phyloP scores from a whole-genome alignment of 2,113 vertebrate species.

The Chlorodrepanis virens region DNA sequence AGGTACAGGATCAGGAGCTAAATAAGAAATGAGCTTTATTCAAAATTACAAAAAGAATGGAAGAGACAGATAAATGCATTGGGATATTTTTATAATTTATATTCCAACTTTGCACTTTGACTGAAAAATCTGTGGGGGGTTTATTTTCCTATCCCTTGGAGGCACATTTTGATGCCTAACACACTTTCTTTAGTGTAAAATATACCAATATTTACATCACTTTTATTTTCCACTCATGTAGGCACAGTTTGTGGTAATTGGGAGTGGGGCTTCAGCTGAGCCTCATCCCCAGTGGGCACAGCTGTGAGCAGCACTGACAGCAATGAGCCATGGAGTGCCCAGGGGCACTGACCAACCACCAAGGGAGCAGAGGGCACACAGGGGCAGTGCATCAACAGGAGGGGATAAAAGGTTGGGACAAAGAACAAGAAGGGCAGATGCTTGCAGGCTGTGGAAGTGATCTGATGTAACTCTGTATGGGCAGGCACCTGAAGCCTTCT shows the following conservation, averaged over 20 bases:
- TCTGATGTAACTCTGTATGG: accelerated
- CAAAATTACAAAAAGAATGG: neutral
- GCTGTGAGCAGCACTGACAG: neutral
- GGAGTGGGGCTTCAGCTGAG: neutral
- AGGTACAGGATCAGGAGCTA: neutral
- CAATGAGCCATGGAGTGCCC: neutral
- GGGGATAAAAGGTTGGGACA: neutral
- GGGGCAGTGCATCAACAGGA: accelerated
- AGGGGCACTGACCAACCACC: neutral
- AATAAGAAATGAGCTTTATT: neutral
- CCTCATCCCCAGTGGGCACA: neutral
- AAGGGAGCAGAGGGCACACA: neutral
- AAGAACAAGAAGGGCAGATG: neutral
- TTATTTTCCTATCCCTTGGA: neutral
- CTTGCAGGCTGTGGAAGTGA: neutral
- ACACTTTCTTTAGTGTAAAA: neutral
- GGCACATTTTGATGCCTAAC: neutral
- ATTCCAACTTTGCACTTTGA: neutral
- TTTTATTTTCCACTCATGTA: neutral
- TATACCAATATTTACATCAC: neutral
- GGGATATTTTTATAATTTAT: neutral
- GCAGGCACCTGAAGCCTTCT: neutral
- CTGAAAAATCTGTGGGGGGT: neutral
- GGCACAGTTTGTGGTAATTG: neutral
- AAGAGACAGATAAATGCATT: neutral